Conservation (phyloP, 2,888 invertebrate species). For the Ennomos fuscantarius region DNA sequence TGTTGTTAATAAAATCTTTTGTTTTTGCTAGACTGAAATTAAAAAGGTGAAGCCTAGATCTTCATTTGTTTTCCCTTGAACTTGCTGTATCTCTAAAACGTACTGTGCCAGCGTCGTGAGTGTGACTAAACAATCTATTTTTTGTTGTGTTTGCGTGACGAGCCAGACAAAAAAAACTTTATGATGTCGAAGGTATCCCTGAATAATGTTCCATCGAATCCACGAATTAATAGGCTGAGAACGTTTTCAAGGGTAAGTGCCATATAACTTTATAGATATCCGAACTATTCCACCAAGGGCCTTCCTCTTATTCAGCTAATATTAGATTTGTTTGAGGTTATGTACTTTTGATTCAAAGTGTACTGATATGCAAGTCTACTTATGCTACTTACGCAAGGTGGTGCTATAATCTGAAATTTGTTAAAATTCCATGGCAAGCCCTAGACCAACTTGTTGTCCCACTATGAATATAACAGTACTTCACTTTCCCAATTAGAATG, state of each 20-base stretch:
- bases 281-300: constrained; percentile 32
- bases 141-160: constrained; percentile 55
- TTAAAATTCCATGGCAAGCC: too few species aligned
- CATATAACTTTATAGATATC: constrained; percentile 30
- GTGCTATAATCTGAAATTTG: too few species aligned
- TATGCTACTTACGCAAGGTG: too few species aligned
- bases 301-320: constrained; percentile 43
- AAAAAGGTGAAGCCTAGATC: constrained; percentile 44
- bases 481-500: too few species aligned
- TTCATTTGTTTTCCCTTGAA: constrained; percentile 63
- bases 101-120: constrained; percentile 53
- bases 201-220: constrained; percentile 79
- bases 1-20: constrained; percentile 60
- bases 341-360: constrained; percentile 33
- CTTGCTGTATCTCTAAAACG: constrained; percentile 56
- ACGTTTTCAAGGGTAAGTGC: constrained; percentile 78
- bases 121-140: constrained; percentile 61
- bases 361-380: constrained; percentile 8
- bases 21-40: constrained; percentile 51
- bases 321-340: constrained; percentile 56
- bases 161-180: constrained; percentile 38
- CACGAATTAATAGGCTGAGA: constrained; percentile 75
- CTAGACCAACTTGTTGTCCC: too few species aligned
- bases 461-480: too few species aligned
- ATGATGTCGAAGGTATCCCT: constrained; percentile 79